phyloP scores from a whole-genome alignment of 2,888 invertebrate genomes.

The Mesopsocus fuscifrons region DNA sequence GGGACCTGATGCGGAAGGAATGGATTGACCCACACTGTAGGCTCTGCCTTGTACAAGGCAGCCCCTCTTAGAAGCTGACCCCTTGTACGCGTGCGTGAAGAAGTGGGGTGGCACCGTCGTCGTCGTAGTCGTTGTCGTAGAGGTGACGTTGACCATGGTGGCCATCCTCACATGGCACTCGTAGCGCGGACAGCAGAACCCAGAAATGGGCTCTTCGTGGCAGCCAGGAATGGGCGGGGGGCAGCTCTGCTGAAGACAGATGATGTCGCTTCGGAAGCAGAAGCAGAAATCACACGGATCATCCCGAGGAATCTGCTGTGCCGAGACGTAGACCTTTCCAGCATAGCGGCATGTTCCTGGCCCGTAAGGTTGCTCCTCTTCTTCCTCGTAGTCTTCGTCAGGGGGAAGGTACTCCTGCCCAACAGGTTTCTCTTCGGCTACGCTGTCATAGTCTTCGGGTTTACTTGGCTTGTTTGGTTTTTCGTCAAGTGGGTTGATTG shows the following conservation, averaged over 20 bases:
- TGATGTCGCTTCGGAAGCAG: constrained; percentile 91
- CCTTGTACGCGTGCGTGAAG: constrained; percentile 57
- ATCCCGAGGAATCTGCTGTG: constrained; percentile 84
- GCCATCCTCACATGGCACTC: constrained; percentile 85
- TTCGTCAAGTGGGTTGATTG: constrained; percentile 11
- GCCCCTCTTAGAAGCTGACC: constrained; percentile 52
- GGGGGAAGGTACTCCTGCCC: constrained; percentile 22
- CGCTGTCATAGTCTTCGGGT: constrained; percentile 15
- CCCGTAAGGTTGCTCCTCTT: constrained; percentile 57
- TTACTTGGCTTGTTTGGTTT: constrained; percentile 10
- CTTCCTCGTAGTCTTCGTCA: constrained; percentile 53
- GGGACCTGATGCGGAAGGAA: constrained; percentile 73
- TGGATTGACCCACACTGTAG: constrained; percentile 69
- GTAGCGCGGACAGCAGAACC: constrained; percentile 88
- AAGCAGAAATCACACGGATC: constrained; percentile 94
- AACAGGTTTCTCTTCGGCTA: constrained; percentile 12
- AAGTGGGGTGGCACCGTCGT: constrained; percentile 62
- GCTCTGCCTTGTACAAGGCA: constrained; percentile 73
- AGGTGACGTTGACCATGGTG: constrained; percentile 58
- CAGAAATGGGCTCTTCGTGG: constrained; percentile 78
- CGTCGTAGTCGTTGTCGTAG: constrained; percentile 74
- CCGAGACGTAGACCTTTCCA: constrained; percentile 82
- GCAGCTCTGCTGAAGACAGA: constrained; percentile 86
- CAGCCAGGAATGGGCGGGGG: constrained; percentile 85
- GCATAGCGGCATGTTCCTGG: constrained; percentile 84